Conservation (phyloP, 2,113 vertebrate species). For the Tricholaema leucomelas region DNA sequence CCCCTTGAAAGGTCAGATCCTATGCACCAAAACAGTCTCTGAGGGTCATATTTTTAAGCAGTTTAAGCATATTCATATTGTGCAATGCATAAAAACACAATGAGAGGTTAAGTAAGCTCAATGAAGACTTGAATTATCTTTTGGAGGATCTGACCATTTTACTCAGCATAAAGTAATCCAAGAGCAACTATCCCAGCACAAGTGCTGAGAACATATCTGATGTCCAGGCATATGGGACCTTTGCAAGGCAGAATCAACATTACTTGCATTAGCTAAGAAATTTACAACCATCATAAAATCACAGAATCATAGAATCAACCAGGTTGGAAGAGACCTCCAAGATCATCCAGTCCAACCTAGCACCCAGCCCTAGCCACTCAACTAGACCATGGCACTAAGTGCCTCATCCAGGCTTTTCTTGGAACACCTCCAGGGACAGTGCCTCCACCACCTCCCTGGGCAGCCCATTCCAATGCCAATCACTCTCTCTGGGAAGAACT, state of each 20-base stretch:
- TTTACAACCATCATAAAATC: too few relatives aligned
- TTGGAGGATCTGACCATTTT: neutral
- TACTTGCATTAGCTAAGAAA: neutral
- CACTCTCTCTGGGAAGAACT: too few relatives aligned
- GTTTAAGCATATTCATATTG: neutral
- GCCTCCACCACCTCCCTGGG: too few relatives aligned
- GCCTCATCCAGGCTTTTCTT: too few relatives aligned
- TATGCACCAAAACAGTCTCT: neutral
- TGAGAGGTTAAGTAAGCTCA: neutral
- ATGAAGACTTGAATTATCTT: neutral
- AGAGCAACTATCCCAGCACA: neutral
- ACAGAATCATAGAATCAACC: too few relatives aligned
- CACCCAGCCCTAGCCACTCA: too few relatives aligned
- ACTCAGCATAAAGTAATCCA: neutral
- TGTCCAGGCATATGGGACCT: neutral
- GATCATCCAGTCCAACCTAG: too few relatives aligned
- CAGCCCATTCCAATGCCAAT: too few relatives aligned
- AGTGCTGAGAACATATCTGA: neutral
- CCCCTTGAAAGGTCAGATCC: neutral
- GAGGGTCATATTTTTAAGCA: neutral
- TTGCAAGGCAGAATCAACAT: neutral
- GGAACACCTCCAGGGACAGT: too few relatives aligned
- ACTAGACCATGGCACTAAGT: too few relatives aligned
- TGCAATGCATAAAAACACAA: neutral
- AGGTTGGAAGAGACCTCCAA: too few relatives aligned